These are phyloP conservation scores for Oreocharis arfaki DNA, from an alignment of 2,113 vertebrate genomes.

Conservation along the genomic window DNA sequence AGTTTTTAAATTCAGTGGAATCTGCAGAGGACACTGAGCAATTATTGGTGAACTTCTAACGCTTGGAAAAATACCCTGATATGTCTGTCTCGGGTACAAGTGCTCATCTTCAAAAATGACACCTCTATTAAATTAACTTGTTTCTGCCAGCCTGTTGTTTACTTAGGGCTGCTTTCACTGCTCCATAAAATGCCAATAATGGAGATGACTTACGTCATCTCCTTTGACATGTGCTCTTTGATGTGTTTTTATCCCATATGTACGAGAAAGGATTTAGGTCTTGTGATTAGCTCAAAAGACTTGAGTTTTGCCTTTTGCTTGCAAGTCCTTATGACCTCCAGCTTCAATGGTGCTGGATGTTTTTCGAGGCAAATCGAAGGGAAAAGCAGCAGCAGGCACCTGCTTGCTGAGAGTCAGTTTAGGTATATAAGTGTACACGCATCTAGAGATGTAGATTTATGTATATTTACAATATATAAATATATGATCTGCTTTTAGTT, in stretches of 20 bases:
- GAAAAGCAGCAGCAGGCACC: background rate
- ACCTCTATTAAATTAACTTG: constrained; percentile 57
- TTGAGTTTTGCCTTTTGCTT: background rate
- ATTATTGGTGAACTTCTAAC: background rate
- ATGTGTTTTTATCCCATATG: constrained; percentile 17
- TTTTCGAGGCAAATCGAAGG: background rate
- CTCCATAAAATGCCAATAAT: constrained; percentile 46
- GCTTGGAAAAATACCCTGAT: constrained; percentile 4
- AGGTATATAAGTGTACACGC: accelerated
- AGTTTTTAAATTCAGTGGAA: background rate
- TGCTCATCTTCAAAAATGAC: constrained; percentile 45
- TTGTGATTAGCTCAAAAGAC: constrained; percentile 4
- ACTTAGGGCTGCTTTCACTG: constrained; percentile 22
- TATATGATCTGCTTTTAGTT: background rate
- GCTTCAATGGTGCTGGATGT: background rate
- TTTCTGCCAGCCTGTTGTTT: constrained; percentile 43
- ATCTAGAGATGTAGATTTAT: background rate
- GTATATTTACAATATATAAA: background rate
- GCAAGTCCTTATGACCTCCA: background rate
- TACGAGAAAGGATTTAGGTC: background rate
- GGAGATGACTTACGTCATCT: constrained; percentile 17
- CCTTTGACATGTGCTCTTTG: constrained; percentile 6
- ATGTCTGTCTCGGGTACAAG: constrained; percentile 10
- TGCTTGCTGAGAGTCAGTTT: background rate
- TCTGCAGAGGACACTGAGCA: background rate